Base-by-base conservation (phyloP, 2,113 vertebrate genomes). In the Falco punctatus region DNA sequence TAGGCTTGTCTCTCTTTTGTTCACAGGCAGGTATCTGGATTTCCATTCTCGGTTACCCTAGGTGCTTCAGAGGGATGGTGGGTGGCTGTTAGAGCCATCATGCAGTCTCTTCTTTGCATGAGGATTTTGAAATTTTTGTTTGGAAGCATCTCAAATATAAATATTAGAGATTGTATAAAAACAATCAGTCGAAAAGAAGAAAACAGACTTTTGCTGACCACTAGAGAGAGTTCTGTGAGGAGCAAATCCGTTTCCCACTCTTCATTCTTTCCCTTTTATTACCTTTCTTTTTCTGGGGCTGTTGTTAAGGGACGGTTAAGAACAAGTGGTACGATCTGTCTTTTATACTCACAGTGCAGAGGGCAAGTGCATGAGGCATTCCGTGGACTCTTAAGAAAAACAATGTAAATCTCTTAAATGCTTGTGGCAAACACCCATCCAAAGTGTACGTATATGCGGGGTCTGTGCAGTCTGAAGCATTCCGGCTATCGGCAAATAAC, bases 91-190 rank as follows among this genome's bases (percentile, higher is more conserved):
- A 65, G 8, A 73, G 40, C 46, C 14, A 11, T 59, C 28, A 4
- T 11, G 16, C 21, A 33, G 8, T 35, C 35, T 71, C 79, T 81
- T 61, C 55, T 70, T 79, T 90, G 38, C 24, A 17, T 24, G 27
- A 84, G 35, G 30, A 33, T 64, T 95, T 88, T 21, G 42, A 52
- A 89, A 46, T 81, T 38, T 61, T 66, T 86, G 35, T 72, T 92
- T 91, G 77, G 24, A 78, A 89, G 23, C 15, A 51, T 59, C 35
- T 70, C 20, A 78, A 55, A 38, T 72, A 48, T 6, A 59, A 85
- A 13, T 88, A 48, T 62, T 87, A 78, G 46, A 74, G 15, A 66
- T 9, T 22, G 40, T 80, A 23, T 86, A 11, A 19, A 85, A 88
- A 10, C 52, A 58, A 33, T 72, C 23, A 57, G 1, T 69, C 82